These are phyloP conservation scores for Psix sp. DNA, from an alignment of 1,140 invertebrate genomes.

Conservation along the genomic window DNA sequence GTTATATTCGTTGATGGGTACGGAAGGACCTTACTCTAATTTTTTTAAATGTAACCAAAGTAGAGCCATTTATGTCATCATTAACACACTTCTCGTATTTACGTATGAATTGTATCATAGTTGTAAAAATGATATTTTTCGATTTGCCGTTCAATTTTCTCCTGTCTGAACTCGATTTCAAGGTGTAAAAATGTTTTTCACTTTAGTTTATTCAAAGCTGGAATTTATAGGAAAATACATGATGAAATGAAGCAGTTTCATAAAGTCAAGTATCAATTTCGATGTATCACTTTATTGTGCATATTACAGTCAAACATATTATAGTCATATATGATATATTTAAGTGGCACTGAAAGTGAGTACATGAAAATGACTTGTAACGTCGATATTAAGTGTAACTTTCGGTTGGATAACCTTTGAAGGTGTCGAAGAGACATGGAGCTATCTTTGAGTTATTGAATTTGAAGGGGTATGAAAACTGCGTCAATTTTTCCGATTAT, in stretches of 20 bases:
- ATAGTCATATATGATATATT: slow-evolving; percentile 8
- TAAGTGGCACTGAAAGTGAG: slow-evolving; percentile 6
- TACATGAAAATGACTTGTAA: slow-evolving; percentile 34
- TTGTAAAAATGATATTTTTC: too few relatives aligned
- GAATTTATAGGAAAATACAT: slow-evolving; percentile 15
- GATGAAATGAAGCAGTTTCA: slow-evolving; percentile 13
- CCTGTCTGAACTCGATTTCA: too few relatives aligned
- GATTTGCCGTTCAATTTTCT: too few relatives aligned
- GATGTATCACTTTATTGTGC: slow-evolving; percentile 25
- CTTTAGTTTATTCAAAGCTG: too few relatives aligned
- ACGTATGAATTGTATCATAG: too few relatives aligned
- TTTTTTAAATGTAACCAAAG: slow-evolving; percentile 11
- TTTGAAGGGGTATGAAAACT: slow-evolving; percentile 13
- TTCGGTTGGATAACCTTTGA: slow-evolving; percentile 39
- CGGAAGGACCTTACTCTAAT: slow-evolving; percentile 45
- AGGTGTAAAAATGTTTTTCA: too few relatives aligned
- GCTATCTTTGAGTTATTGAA: slow-evolving; percentile 32
- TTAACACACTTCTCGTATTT: not conserved
- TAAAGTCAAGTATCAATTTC: slow-evolving; percentile 32
- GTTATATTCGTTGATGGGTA: slow-evolving; percentile 31
- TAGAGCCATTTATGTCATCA: too few relatives aligned
- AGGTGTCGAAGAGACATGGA: slow-evolving; percentile 29
- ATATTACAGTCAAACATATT: slow-evolving; percentile 33
- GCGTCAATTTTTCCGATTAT: slow-evolving; percentile 23
- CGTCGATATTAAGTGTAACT: slow-evolving; percentile 44